phyloP scores from a whole-genome alignment of 2,888 invertebrate genomes.

The Rugalucina vietnamica region DNA sequence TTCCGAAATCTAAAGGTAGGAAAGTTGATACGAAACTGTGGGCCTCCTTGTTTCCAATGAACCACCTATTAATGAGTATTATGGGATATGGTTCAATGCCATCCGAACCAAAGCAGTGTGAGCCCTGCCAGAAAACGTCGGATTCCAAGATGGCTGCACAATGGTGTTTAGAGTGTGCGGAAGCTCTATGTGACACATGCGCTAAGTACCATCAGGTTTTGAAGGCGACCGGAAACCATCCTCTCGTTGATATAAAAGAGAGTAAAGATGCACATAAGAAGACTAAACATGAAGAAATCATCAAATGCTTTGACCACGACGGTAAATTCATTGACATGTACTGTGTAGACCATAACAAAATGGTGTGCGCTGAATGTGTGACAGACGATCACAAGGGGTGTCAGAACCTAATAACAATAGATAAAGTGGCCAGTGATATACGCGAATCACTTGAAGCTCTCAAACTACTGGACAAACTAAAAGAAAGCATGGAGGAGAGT shows the following conservation, averaged over 20 bases:
- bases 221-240: constrained; percentile 51
- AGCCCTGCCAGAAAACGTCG: constrained; percentile 49
- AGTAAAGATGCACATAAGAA: constrained; percentile 14
- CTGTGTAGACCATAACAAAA: constrained; percentile 60
- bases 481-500: constrained; percentile 59
- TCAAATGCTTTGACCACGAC: constrained; percentile 46
- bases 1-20: constrained; percentile 15
- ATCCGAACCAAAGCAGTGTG: constrained; percentile 36
- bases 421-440: constrained; percentile 60
- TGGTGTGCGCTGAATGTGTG: constrained; percentile 55
- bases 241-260: constrained; percentile 44
- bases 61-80: constrained; percentile 52
- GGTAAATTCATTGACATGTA: constrained; percentile 52
- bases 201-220: constrained; percentile 54
- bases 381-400: constrained; percentile 43
- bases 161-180: constrained; percentile 59
- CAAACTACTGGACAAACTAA: constrained; percentile 58
- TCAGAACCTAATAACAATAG: constrained; percentile 51
- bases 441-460: constrained; percentile 56
- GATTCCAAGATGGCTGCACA: constrained; percentile 46
- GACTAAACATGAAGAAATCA: constrained; percentile 48
- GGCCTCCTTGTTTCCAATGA: constrained; percentile 56
- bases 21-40: constrained; percentile 39
- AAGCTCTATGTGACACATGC: constrained; percentile 52
- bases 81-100: constrained; percentile 45